Evolutionary conservation across 2,888 invertebrate species (phyloP).

Genomic region (Himalopsyche japonica): DNA sequence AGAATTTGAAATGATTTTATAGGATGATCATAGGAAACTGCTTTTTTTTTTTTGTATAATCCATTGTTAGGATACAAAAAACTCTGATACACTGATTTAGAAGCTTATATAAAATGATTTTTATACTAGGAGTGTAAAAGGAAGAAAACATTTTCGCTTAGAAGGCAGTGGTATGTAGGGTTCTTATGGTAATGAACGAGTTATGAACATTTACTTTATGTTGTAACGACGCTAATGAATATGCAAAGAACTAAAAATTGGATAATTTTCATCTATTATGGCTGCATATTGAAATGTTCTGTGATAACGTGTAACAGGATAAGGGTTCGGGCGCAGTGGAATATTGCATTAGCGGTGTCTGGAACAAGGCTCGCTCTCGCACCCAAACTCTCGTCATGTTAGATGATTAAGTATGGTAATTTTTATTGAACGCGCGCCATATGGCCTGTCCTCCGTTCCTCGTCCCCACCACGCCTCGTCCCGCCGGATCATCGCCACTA

Average conservation of each 20-base stretch:
- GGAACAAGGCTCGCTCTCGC: neutral
- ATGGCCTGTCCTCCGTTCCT: slow-evolving; percentile 47
- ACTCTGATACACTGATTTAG: no score
- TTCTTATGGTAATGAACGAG: no score
- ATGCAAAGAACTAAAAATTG: neutral
- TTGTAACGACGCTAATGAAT: neutral
- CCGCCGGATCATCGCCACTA: neutral
- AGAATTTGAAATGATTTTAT: no score
- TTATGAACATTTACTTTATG: no score
- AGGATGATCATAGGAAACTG: no score
- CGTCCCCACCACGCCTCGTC: slow-evolving; percentile 44
- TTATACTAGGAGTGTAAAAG: no score
- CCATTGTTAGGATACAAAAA: no score
- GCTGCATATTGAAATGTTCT: neutral
- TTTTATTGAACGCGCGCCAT: slow-evolving; percentile 51
- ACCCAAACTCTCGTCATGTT: slow-evolving; percentile 2
- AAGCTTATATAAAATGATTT: no score
- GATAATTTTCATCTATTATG: neutral
- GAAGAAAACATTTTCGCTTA: no score
- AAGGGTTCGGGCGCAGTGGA: neutral
- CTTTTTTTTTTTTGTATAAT: no score
- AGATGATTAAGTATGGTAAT: slow-evolving; percentile 41
- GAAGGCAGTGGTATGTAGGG: no score
- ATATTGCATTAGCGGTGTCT: neutral
- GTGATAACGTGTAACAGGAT: neutral